These are phyloP conservation scores for Rhipidura dahli DNA, from an alignment of 2,113 vertebrate genomes.

Conservation along the genomic window DNA sequence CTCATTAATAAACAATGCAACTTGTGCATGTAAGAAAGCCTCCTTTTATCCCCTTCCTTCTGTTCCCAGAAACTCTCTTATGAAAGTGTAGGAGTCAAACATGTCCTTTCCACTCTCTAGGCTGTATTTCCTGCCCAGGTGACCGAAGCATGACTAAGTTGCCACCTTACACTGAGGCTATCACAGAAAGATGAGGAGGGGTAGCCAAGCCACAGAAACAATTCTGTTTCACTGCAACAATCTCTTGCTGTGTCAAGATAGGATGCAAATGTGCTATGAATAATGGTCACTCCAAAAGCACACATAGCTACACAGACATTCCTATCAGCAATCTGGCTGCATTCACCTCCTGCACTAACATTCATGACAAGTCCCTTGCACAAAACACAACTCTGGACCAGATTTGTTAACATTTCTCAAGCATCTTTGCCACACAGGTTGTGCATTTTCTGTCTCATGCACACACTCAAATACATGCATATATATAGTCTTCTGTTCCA, in stretches of 20 bases:
- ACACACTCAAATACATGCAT: not conserved
- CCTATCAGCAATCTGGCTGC: not conserved
- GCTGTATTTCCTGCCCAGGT: not conserved
- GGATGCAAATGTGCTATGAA: constrained; percentile 27
- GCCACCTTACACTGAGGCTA: not conserved
- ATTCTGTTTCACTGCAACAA: constrained; percentile 1
- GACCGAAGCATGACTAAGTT: not conserved
- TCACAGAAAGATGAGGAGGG: not conserved
- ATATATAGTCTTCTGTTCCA: not conserved
- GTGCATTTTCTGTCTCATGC: not conserved
- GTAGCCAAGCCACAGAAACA: not conserved
- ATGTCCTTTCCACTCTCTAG: not conserved
- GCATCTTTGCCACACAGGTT: not conserved
- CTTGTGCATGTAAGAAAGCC: not conserved
- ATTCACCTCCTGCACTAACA: not conserved
- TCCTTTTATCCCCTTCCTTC: not conserved
- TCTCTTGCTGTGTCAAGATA: not conserved
- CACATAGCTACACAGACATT: not conserved
- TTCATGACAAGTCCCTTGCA: not conserved
- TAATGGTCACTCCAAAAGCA: constrained; percentile 20
- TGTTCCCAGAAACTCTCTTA: not conserved
- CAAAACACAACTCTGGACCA: not conserved
- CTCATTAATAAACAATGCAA: not conserved
- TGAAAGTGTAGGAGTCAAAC: not conserved
- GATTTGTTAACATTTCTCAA: not conserved